Conservation (phyloP, 2,888 invertebrate species). For the Leptothorax acervorum region DNA sequence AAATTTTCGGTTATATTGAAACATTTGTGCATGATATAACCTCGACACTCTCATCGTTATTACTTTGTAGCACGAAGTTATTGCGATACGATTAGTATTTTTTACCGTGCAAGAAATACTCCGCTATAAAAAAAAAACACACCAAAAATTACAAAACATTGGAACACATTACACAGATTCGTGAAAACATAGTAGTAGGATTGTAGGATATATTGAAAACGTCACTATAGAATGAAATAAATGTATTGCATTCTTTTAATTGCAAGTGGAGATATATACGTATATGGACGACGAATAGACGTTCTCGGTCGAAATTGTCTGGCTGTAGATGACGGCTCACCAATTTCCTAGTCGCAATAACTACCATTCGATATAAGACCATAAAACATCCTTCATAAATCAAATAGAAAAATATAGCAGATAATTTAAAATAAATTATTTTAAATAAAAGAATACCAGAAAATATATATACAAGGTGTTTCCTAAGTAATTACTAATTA, state of each 20-base stretch:
- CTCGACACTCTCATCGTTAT: constrained; percentile 27
- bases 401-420: neutral
- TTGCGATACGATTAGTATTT: constrained; percentile 32
- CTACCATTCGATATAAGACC: neutral
- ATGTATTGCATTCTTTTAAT: constrained; percentile 14
- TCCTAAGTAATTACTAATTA: too few relatives aligned
- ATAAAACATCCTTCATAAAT: neutral
- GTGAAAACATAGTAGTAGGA: neutral
- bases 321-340: neutral
- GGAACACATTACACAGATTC: neutral
- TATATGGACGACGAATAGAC: neutral
- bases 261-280: neutral
- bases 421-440: neutral
- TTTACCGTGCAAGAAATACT: constrained; percentile 34
- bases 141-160: constrained; percentile 9
- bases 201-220: neutral
- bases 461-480: too few relatives aligned
- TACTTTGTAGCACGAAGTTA: constrained; percentile 22
- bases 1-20: neutral
- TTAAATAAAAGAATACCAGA: too few relatives aligned
- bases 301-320: neutral
- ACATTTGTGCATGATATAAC: neutral
- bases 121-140: constrained; percentile 1
- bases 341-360: neutral
- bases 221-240: constrained; percentile 8